Evolutionary conservation across 1,140 invertebrate genomes (phyloP).

Genomic region (Drosophila watanabei): DNA sequence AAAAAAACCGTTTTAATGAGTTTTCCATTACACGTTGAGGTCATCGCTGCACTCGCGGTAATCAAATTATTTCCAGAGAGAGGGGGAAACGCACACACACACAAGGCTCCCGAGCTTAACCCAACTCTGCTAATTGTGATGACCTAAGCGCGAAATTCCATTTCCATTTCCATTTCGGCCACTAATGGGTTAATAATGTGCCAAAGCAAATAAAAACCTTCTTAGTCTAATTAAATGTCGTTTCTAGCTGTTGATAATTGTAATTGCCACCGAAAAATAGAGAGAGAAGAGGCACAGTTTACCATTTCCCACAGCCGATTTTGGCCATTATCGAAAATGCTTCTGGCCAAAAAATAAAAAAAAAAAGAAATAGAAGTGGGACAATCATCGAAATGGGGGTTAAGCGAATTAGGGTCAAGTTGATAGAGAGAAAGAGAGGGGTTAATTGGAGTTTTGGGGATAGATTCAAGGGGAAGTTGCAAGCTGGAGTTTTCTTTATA

Average conservation of each 20-base stretch:
- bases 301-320: conserved; percentile 26
- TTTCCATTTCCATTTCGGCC: conserved; percentile 39
- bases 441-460: conserved; percentile 3
- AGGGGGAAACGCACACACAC: conserved; percentile 9
- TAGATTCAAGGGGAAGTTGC: not conserved
- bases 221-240: conserved; percentile 63
- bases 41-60: conserved; percentile 53
- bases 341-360: conserved; percentile 35
- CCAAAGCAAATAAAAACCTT: conserved; percentile 49
- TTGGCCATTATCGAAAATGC: conserved; percentile 54
- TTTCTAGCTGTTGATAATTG: conserved; percentile 54
- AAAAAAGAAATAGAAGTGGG: conserved; percentile 3
- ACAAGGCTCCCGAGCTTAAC: not conserved
- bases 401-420: conserved; percentile 49
- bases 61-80: conserved; percentile 57
- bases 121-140: conserved; percentile 41
- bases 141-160: conserved; percentile 47
- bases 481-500: not conserved
- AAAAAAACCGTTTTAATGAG: conserved; percentile 34
- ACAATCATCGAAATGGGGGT: conserved; percentile 51
- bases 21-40: conserved; percentile 54
- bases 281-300: conserved; percentile 17
- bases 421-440: conserved; percentile 11
- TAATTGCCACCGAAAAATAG: conserved; percentile 16
- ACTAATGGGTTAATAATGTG: conserved; percentile 65